Evolutionary conservation across 2,797 vertebrate species (phyloP).

Genomic region (Bucorvus abyssinicus): DNA sequence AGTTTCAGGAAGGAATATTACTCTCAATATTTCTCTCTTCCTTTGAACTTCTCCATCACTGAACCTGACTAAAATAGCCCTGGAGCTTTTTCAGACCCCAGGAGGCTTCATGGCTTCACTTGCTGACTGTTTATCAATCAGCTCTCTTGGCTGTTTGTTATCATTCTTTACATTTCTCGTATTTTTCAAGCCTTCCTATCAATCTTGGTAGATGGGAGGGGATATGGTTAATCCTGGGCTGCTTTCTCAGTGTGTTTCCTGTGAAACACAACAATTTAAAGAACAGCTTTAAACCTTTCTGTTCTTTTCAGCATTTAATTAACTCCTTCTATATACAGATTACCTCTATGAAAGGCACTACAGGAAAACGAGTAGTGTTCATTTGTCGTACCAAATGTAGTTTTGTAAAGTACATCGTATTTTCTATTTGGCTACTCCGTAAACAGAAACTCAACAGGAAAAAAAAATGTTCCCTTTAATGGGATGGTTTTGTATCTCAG

Average conservation of each 20-base stretch:
- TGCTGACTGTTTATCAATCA: not conserved
- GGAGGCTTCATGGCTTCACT: not conserved
- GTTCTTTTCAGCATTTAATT: not conserved
- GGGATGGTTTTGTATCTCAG: not conserved
- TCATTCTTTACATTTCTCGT: not conserved
- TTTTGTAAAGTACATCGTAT: not conserved
- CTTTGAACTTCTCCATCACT: not conserved
- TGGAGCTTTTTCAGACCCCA: not conserved
- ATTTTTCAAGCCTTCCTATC: not conserved
- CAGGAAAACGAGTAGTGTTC: not conserved
- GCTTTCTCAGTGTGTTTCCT: not conserved
- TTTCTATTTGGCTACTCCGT: not conserved
- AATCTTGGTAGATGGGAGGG: not conserved
- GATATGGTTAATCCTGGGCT: not conserved
- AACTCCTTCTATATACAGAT: not conserved
- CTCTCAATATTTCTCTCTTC: not conserved
- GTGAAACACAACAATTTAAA: not conserved
- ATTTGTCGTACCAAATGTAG: not conserved
- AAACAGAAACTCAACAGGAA: not conserved
- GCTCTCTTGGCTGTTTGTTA: not conserved
- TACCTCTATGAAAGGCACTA: not conserved
- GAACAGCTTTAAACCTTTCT: not conserved
- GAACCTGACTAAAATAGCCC: not conserved
- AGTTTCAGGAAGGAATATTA: not conserved
- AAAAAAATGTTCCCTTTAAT: not conserved